Evolutionary conservation across 1,140 invertebrate genomes (phyloP).

Genomic region (Mercenaria mercenaria): DNA sequence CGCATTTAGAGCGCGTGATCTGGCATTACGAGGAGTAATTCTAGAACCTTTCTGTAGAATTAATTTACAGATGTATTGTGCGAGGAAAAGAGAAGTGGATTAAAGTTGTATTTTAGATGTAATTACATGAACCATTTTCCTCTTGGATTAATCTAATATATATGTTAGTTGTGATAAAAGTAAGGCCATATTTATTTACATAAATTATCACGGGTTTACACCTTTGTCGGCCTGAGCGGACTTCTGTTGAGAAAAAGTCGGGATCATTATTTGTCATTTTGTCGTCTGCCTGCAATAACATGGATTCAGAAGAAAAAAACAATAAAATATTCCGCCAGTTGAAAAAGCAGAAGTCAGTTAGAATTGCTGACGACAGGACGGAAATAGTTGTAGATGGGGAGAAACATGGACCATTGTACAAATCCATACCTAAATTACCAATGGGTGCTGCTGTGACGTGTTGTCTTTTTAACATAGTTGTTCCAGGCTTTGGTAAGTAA

Average conservation of each 20-base stretch:
- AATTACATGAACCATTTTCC: too few species aligned
- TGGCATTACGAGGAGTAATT: not conserved
- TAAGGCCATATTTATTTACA: not conserved
- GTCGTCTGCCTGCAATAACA: not conserved
- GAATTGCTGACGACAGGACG: slow-evolving; percentile 69
- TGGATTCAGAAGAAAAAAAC: slow-evolving; percentile 46
- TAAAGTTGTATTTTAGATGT: not conserved
- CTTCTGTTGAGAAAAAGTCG: not conserved
- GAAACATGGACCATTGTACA: slow-evolving; percentile 87
- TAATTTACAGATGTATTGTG: not conserved
- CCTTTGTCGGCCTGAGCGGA: too few species aligned
- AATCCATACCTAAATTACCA: slow-evolving; percentile 87
- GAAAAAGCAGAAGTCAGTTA: slow-evolving; percentile 65
- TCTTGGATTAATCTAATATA: not conserved
- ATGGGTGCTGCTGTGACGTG: slow-evolving; percentile 86
- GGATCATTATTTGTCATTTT: too few species aligned
- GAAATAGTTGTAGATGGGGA: slow-evolving; percentile 85
- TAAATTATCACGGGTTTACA: not conserved
- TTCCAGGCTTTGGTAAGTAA: slow-evolving; percentile 87
- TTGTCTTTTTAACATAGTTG: slow-evolving; percentile 86
- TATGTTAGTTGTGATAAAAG: not conserved
- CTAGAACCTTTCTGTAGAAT: not conserved
- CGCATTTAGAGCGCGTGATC: not conserved
- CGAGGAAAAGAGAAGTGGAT: not conserved
- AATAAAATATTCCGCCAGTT: slow-evolving; percentile 14